Evolutionary conservation across 1,140 invertebrate species (phyloP).

Genomic region (Zaprionus ornatus): DNA sequence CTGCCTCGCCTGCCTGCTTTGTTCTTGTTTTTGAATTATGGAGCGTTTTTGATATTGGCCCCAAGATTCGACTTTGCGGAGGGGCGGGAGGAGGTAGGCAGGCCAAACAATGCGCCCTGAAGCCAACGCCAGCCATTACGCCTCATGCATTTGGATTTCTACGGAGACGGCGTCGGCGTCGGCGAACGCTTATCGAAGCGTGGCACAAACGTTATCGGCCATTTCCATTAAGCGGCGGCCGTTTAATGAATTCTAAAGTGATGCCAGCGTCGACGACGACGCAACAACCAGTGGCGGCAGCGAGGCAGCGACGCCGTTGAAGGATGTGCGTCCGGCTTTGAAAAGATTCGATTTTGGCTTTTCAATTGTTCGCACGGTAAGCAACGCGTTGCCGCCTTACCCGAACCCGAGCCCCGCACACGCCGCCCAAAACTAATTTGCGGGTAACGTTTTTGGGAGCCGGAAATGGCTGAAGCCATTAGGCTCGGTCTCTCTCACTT

Average conservation of each 20-base stretch:
- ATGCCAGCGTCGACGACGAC: slow-evolving; percentile 42
- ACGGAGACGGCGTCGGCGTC: slow-evolving; percentile 40
- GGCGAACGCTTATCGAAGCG: slow-evolving; percentile 71
- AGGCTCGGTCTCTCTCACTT: slow-evolving; percentile 45
- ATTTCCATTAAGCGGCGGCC: slow-evolving; percentile 80
- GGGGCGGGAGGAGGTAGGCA: too few relatives aligned
- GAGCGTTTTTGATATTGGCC: slow-evolving; percentile 69
- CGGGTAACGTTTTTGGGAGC: slow-evolving; percentile 75
- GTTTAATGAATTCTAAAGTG: slow-evolving; percentile 82
- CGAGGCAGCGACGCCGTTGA: slow-evolving; percentile 37
- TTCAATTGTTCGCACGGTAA: slow-evolving; percentile 77
- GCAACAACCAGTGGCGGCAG: slow-evolving; percentile 19
- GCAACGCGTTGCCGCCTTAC: neutral
- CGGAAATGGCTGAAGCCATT: slow-evolving; percentile 79
- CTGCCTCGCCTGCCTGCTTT: slow-evolving; percentile 31
- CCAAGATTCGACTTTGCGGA: slow-evolving; percentile 29
- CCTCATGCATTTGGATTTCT: slow-evolving; percentile 49
- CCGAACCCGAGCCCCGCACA: neutral
- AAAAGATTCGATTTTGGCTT: slow-evolving; percentile 79
- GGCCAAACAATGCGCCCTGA: slow-evolving; percentile 59
- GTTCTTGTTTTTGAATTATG: slow-evolving; percentile 81
- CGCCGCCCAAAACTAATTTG: slow-evolving; percentile 72
- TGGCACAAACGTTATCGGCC: slow-evolving; percentile 80
- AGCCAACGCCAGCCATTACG: slow-evolving; percentile 29
- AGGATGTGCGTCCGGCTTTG: slow-evolving; percentile 59